Evolutionary conservation across 2,797 vertebrate genomes (phyloP).

Genomic region (Cyprinella venusta): DNA sequence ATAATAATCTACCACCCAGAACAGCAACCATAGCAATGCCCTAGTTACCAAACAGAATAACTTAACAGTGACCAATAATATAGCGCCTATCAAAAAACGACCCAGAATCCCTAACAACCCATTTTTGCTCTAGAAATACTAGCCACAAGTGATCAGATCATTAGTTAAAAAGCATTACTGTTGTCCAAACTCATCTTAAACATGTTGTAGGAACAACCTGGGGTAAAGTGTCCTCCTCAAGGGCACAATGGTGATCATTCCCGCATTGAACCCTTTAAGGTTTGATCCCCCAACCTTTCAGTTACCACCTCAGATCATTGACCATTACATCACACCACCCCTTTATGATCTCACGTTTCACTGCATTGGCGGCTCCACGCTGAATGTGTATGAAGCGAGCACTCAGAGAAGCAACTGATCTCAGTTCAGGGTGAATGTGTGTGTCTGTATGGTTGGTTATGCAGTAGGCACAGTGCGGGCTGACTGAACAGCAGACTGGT

Average conservation of each 20-base stretch:
- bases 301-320: not conserved
- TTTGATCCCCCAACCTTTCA: not conserved
- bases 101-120: not conserved
- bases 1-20: not conserved
- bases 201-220: not conserved
- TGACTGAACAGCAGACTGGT: conserved; percentile 65
- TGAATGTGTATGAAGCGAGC: conserved; percentile 24
- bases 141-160: not conserved
- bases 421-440: conserved; percentile 25
- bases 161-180: not conserved
- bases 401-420: conserved; percentile 45
- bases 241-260: not conserved
- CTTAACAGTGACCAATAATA: not conserved
- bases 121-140: not conserved
- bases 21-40: not conserved
- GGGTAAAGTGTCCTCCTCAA: not conserved
- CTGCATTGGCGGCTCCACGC: conserved; percentile 19
- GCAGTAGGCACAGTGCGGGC: conserved; percentile 40
- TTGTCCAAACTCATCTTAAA: not conserved
- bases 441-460: conserved; percentile 43
- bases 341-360: not conserved
- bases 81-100: not conserved
- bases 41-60: not conserved
- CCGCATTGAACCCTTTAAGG: not conserved
- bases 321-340: not conserved